A percentile compares a stretch with the other conserved stretches of the same genome.
Evolutionary conservation across 2,797 vertebrate species (phyloP).

Genomic region (Typhlichthys subterraneus): DNA sequence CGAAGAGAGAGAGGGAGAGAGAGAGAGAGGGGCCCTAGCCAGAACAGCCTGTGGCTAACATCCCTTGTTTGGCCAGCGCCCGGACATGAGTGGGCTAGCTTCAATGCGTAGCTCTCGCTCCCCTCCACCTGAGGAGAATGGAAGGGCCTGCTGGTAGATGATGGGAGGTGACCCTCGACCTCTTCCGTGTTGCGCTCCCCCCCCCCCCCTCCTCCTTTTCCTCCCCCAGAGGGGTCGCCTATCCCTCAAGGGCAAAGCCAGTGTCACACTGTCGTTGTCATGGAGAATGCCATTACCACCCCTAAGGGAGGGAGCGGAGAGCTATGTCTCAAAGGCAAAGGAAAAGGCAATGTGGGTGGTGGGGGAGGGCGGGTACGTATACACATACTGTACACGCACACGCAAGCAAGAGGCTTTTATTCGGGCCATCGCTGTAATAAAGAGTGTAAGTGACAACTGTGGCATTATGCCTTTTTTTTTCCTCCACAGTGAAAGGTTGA

Average conservation of each 20-base stretch:
- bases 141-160: constrained; percentile 57
- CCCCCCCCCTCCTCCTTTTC: constrained; percentile 37
- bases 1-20: constrained; percentile 34
- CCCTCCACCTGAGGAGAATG: constrained; percentile 49
- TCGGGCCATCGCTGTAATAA: constrained; percentile 48
- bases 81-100: constrained; percentile 69
- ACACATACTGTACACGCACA: constrained; percentile 18
- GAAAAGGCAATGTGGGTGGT: constrained; percentile 21
- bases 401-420: constrained; percentile 34
- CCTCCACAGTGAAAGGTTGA: constrained; percentile 60
- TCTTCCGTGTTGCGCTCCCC: constrained; percentile 65
- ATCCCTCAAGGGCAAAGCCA: constrained; percentile 72
- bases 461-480: constrained; percentile 58
- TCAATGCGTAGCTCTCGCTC: constrained; percentile 35
- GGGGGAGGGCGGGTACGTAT: constrained; percentile 26
- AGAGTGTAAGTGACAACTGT: constrained; percentile 67
- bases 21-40: constrained; percentile 60
- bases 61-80: constrained; percentile 63
- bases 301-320: constrained; percentile 69
- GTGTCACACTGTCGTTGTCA: constrained; percentile 73
- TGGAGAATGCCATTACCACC: constrained; percentile 75
- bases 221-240: constrained; percentile 58
- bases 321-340: constrained; percentile 39
- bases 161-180: constrained; percentile 73
- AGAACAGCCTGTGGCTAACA: constrained; percentile 73